Conservation (phyloP, 2,797 vertebrate genomes). For the Hozukius guyotensis region DNA sequence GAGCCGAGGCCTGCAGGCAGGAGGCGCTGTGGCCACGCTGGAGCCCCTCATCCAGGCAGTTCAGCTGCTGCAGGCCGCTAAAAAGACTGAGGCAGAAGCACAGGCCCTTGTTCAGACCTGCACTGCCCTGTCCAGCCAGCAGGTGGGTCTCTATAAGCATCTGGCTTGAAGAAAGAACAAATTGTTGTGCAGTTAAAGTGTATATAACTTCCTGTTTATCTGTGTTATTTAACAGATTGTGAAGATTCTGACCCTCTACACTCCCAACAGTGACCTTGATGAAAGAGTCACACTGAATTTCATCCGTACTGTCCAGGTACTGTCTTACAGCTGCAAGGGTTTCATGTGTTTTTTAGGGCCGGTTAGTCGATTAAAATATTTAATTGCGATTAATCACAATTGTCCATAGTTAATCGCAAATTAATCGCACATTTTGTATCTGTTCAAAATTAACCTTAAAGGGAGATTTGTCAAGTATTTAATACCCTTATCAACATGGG, state of each 20-base stretch:
- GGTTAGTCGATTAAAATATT: no score
- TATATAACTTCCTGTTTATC: not conserved
- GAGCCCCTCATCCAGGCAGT: slow-evolving; percentile 87
- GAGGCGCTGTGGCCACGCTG: slow-evolving; percentile 73
- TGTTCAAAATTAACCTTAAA: no score
- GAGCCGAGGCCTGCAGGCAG: slow-evolving; percentile 76
- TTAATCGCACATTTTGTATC: no score
- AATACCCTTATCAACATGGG: no score
- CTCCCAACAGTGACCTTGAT: slow-evolving; percentile 82
- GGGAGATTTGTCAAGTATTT: no score
- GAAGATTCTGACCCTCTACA: slow-evolving; percentile 86
- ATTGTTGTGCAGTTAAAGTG: not conserved
- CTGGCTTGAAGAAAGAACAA: no score
- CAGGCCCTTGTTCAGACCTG: slow-evolving; percentile 82
- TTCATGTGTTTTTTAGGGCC: not conserved
- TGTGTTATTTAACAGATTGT: slow-evolving; percentile 77
- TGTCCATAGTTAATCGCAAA: no score
- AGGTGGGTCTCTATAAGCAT: slow-evolving; percentile 67
- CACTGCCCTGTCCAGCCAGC: slow-evolving; percentile 82
- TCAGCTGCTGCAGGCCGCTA: slow-evolving; percentile 87
- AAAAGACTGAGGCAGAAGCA: slow-evolving; percentile 80
- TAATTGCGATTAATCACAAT: no score
- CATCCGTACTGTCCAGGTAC: slow-evolving; percentile 85
- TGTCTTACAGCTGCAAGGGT: not conserved
- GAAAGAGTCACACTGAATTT: slow-evolving; percentile 85